Evolutionary conservation across 2,113 vertebrate species (phyloP).

Genomic region (Vulpes ferrilata): DNA sequence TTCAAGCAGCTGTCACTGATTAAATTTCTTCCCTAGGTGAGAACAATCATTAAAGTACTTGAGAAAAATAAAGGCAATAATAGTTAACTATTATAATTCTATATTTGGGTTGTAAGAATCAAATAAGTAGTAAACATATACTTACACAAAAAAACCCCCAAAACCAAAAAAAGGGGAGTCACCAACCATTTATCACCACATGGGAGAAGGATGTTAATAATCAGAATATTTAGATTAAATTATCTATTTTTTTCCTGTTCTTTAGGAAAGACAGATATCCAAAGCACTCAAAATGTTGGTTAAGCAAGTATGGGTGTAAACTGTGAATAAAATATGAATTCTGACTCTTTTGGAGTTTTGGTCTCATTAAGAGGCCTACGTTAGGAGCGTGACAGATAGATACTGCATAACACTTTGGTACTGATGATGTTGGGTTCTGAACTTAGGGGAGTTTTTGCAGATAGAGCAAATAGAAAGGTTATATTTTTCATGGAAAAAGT

Average conservation of each 20-base stretch:
- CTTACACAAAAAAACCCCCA: neutral
- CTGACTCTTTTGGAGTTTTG: neutral
- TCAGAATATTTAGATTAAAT: neutral
- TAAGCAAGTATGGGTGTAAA: neutral
- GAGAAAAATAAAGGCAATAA: conserved; percentile 66
- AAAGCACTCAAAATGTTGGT: neutral
- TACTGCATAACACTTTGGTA: neutral
- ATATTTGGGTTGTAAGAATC: neutral
- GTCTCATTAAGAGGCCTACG: neutral
- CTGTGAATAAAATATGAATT: conserved; percentile 32
- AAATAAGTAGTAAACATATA: neutral
- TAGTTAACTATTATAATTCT: conserved; percentile 48
- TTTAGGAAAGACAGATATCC: conserved; percentile 22
- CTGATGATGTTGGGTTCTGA: neutral
- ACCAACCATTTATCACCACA: neutral
- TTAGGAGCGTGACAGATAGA: neutral
- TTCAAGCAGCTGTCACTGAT: conserved; percentile 53
- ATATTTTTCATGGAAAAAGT: conserved; percentile 13
- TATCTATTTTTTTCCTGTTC: neutral
- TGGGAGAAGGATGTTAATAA: neutral
- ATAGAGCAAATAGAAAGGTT: neutral
- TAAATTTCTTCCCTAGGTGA: conserved; percentile 23
- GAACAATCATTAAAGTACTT: conserved; percentile 49
- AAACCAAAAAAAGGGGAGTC: neutral
- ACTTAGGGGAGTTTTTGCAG: neutral